These are phyloP conservation scores for Chaitophorus viminalis DNA, from an alignment of 2,888 invertebrate species.

Conservation along the genomic window DNA sequence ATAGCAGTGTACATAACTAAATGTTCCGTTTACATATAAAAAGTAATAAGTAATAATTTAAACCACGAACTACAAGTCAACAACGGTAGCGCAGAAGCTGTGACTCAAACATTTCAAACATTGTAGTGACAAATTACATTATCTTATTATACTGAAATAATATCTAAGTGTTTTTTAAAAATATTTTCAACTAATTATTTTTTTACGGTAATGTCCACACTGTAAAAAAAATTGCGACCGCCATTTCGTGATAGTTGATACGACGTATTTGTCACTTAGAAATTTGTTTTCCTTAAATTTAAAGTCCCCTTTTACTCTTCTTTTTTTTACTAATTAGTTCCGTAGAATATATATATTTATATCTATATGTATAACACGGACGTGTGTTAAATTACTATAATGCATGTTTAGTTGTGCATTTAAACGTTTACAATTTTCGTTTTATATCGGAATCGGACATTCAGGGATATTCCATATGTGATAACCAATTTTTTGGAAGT, in stretches of 20 bases:
- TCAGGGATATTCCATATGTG: constrained; percentile 55
- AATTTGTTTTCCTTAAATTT: neutral
- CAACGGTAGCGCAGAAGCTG: too few species aligned
- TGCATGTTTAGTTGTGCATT: neutral
- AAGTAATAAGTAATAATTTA: too few species aligned
- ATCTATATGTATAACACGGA: too few species aligned
- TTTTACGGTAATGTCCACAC: constrained; percentile 40
- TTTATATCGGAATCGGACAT: constrained; percentile 39
- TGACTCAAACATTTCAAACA: too few species aligned
- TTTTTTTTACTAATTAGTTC: constrained; percentile 8
- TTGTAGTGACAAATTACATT: too few species aligned
- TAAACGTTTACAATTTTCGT: constrained; percentile 18
- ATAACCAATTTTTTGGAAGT: constrained; percentile 44
- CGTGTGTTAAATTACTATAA: neutral
- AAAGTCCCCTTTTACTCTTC: neutral
- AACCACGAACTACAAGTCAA: too few species aligned
- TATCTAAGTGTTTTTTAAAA: neutral
- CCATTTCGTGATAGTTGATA: constrained; percentile 60
- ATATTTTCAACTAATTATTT: neutral
- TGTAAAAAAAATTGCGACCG: constrained; percentile 46
- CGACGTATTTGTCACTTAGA: constrained; percentile 37
- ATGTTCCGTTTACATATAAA: too few species aligned
- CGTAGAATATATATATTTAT: neutral
- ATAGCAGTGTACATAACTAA: too few species aligned
- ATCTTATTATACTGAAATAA: neutral